Evolutionary conservation across 1,140 invertebrate species (phyloP).

Genomic region (Brachystomella parvula): DNA sequence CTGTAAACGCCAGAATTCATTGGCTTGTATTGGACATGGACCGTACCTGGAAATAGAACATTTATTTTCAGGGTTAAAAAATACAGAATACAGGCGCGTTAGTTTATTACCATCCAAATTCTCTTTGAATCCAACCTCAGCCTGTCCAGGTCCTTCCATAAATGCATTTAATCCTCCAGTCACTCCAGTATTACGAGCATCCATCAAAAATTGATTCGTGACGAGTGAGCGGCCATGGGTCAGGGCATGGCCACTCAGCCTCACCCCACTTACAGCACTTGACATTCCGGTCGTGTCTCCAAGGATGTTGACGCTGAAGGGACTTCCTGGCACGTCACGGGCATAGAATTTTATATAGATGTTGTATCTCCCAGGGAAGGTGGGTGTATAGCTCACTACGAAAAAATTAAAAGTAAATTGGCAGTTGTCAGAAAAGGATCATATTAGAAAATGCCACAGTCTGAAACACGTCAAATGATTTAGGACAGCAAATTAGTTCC

Average conservation of each 20-base stretch:
- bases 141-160: conserved; percentile 37
- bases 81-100: not conserved
- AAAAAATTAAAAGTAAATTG: not conserved
- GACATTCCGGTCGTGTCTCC: conserved; percentile 27
- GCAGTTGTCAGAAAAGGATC: too few relatives aligned
- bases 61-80: not conserved
- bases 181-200: conserved; percentile 32
- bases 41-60: not conserved
- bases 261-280: conserved; percentile 25
- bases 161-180: conserved; percentile 35
- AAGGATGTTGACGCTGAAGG: conserved; percentile 29
- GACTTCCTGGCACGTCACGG: conserved; percentile 32
- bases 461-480: too few relatives aligned
- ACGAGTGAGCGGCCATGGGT: conserved; percentile 30
- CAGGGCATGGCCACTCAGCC: conserved; percentile 28
- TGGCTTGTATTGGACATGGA: conserved; percentile 37
- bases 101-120: conserved; percentile 19
- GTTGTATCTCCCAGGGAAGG: conserved; percentile 31
- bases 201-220: conserved; percentile 37
- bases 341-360: conserved; percentile 36
- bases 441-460: too few relatives aligned
- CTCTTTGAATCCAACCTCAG: conserved; percentile 38
- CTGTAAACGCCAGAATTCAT: conserved; percentile 32
- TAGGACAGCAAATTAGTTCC: too few relatives aligned
- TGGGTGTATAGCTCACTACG: conserved; percentile 26